These are phyloP conservation scores for Eupithecia subumbrata DNA, from an alignment of 2,888 invertebrate species.

Conservation along the genomic window DNA sequence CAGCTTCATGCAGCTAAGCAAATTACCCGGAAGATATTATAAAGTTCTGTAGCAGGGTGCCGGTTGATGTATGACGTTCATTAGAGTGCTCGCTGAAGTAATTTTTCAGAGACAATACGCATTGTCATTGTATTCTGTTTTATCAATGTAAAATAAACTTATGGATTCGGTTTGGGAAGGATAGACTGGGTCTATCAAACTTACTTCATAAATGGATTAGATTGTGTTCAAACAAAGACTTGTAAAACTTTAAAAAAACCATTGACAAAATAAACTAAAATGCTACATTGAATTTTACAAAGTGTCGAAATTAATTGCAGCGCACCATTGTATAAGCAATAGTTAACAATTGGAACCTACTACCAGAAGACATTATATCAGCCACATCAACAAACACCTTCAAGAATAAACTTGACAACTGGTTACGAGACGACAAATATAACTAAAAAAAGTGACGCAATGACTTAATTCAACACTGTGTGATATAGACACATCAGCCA, in stretches of 20 bases:
- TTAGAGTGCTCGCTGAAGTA: constrained; percentile 49
- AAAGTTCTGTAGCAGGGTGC: constrained; percentile 41
- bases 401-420: no score
- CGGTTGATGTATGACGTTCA: constrained; percentile 62
- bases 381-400: no score
- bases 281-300: not conserved
- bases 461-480: no score
- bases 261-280: no score
- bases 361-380: no score
- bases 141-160: constrained; percentile 4
- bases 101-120: constrained; percentile 51
- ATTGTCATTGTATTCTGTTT: constrained; percentile 24
- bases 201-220: no score
- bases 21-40: constrained; percentile 42
- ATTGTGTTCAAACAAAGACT: not conserved
- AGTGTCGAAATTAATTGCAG: not conserved
- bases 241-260: not conserved
- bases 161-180: not conserved
- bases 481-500: no score
- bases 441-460: no score
- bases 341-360: no score
- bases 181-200: no score
- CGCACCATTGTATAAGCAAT: no score
- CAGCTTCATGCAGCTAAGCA: constrained; percentile 36
- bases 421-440: no score